Evolutionary conservation across 2,797 vertebrate species (phyloP), one percentile per base, ranked within the genome.

Genomic region (Sebastes itinus): DNA sequence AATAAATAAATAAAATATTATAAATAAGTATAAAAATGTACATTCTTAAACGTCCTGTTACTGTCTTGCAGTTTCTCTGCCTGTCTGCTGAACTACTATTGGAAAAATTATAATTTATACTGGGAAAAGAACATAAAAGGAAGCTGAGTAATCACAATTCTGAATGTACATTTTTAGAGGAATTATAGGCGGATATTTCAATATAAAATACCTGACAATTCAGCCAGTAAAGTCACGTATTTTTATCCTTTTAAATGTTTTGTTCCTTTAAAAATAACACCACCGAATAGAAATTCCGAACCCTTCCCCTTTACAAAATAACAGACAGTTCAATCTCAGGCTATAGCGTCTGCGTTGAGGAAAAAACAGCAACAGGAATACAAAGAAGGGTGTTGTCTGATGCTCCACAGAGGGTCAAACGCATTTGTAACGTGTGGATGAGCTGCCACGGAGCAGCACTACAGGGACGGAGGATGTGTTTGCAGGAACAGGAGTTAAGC

Each of bases 341-440:
- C 25, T 54, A 22, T 70, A 49, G 65, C 23, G 20, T 72, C 59
- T 10, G 49, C 4, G 10, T 38, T 64, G 28, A 23, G n/a, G 33
- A 49, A 65, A 38, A 66, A 55, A 49, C 63, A n/a, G 42, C 33
- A 52, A 33, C 62, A 63, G 30, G 4, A 3, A 61, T 42, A 77
- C 38, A 81, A 46, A 52, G 27, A n/a, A 28, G 56, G 68, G 52
- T 83, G 86, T 88, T 83, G 79, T 81, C 75, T 63, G 8, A 78
- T 2, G 81, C 61, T 67, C 69, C 38, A 20, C 67, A 27, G 72
- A 83, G 80, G 87, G 85, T 89, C 87, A 84, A 75, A 89, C 84
- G 84, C 88, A 82, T 91, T 80, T 81, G 71, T 85, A 66, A 89
- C 18, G 71, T 85, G 88, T 82, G 85, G 82, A 83, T 72, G 84